A percentile compares a stretch with the other conserved stretches of the same genome.
Conservation (phyloP, 2,797 vertebrate genomes). For the Sylvia borin region DNA sequence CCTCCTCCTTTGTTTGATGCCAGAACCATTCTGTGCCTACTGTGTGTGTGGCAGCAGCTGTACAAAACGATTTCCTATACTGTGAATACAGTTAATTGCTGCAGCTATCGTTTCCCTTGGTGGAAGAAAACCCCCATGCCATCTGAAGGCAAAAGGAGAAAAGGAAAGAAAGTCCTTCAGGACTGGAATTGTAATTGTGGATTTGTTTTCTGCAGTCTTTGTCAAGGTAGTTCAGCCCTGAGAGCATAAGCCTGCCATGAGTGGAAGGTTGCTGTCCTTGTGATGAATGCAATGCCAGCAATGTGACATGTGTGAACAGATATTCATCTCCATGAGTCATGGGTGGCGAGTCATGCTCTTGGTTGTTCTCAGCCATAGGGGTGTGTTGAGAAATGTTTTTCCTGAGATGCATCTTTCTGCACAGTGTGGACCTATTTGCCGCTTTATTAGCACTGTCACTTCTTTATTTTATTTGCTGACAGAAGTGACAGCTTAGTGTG, state of each 20-base stretch:
- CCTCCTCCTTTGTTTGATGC: background rate
- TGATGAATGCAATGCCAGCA: background rate
- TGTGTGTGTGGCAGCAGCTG: constrained; percentile 24
- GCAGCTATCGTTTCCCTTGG: background rate
- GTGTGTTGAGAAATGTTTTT: background rate
- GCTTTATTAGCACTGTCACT: background rate
- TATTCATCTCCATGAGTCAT: background rate
- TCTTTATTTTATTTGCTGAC: background rate
- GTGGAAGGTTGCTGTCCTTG: background rate
- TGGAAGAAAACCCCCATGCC: background rate
- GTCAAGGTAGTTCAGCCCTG: background rate
- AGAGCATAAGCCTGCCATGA: background rate
- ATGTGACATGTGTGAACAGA: background rate
- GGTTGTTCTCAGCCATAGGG: background rate
- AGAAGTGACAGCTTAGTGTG: background rate
- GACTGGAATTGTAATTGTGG: background rate
- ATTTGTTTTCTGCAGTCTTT: background rate
- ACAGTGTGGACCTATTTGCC: background rate
- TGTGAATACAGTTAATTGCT: constrained; percentile 40
- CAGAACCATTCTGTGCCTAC: background rate
- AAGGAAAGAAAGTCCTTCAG: background rate
- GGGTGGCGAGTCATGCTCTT: background rate
- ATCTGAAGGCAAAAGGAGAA: background rate
- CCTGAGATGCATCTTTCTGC: background rate
- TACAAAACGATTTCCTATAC: background rate